These are phyloP conservation scores for Oophaga sylvatica DNA, from an alignment of 2,797 vertebrate genomes.

Conservation along the genomic window DNA sequence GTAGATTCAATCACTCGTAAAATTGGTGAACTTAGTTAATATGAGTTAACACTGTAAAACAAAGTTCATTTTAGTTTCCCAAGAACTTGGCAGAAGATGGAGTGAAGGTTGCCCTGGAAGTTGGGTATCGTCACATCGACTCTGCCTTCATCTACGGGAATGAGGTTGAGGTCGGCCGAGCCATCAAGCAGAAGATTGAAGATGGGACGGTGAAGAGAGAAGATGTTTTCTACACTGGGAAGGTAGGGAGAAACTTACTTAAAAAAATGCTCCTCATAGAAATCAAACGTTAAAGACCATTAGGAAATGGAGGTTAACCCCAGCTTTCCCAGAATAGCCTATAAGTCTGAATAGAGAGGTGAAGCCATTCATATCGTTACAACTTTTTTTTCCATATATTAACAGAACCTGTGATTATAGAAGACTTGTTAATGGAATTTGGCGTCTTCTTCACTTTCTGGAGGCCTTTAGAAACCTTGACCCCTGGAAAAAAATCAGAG, in stretches of 20 bases:
- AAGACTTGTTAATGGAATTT: no score
- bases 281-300: not conserved
- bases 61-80: not conserved
- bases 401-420: no score
- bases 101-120: conserved; percentile 54
- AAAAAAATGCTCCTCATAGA: not conserved
- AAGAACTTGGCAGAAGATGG: conserved; percentile 28
- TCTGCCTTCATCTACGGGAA: conserved; percentile 55
- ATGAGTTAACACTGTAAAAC: not conserved
- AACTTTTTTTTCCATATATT: no score
- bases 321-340: not conserved
- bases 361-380: not conserved
- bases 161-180: conserved; percentile 54
- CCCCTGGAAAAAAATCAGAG: not conserved
- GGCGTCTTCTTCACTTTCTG: no score
- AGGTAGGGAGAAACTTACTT: not conserved
- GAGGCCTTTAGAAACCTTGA: not conserved
- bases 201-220: conserved; percentile 61
- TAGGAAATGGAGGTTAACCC: not conserved
- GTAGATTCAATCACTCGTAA: no score
- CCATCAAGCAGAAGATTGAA: conserved; percentile 51
- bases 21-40: not conserved
- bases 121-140: conserved; percentile 60
- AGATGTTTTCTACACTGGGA: conserved; percentile 62
- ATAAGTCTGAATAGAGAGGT: not conserved